Evolutionary conservation across 2,888 invertebrate species (phyloP).

Genomic region (Cryptocheilus praepositus): DNA sequence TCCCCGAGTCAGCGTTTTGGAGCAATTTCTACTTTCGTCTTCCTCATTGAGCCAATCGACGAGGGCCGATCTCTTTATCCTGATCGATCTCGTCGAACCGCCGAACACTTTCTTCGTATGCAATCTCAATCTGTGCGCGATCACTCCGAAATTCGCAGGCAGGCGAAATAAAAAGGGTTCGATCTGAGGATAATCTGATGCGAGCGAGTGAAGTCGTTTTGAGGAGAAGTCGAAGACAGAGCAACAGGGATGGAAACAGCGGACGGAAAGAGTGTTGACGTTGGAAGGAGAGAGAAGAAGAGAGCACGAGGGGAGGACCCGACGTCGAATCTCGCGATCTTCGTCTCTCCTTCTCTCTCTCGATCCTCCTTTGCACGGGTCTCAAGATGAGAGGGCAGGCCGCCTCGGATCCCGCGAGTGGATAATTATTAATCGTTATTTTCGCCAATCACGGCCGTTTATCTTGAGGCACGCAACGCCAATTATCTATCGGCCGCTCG

Average conservation of each 20-base stretch:
- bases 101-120: too few species aligned
- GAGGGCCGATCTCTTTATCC: too few species aligned
- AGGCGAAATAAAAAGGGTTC: conserved; percentile 3
- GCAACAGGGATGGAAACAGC: conserved; percentile 4
- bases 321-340: conserved; percentile 30
- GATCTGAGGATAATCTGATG: conserved; percentile 35
- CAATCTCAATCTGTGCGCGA: too few species aligned
- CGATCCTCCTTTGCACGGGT: conserved; percentile 32
- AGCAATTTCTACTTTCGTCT: too few species aligned
- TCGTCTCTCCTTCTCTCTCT: conserved; percentile 35
- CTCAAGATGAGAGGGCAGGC: conserved; percentile 65
- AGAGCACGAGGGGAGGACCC: conserved; percentile 35
- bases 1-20: too few species aligned
- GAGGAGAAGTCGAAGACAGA: conserved; percentile 16
- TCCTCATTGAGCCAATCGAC: too few species aligned
- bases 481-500: conserved; percentile 69
- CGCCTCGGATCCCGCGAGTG: conserved; percentile 67
- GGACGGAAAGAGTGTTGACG: conserved; percentile 5
- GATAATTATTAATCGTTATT: conserved; percentile 73
- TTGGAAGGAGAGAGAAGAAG: conserved; percentile 5
- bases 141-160: too few species aligned
- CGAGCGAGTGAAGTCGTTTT: conserved; percentile 6
- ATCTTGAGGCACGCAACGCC: conserved; percentile 72
- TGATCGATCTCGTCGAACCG: too few species aligned
- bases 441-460: conserved; percentile 73